A percentile compares a stretch with the other conserved stretches of the same genome.
Conservation (phyloP, 2,113 vertebrate species). For the Andinoacara biseriatus region DNA sequence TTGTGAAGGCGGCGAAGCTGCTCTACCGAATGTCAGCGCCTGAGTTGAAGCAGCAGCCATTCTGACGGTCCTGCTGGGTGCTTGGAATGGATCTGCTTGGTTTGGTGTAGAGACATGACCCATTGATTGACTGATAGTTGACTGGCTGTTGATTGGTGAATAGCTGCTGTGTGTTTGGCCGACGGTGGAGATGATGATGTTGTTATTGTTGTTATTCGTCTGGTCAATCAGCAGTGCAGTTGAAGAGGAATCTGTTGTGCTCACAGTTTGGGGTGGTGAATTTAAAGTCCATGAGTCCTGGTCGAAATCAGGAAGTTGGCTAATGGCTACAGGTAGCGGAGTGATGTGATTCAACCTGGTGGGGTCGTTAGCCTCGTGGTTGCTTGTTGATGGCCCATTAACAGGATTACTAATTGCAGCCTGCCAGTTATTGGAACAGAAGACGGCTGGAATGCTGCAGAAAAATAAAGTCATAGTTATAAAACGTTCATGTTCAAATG, state of each 20-base stretch:
- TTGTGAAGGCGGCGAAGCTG: not conserved
- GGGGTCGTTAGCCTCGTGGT: slow-evolving; percentile 20
- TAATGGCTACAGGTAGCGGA: not conserved
- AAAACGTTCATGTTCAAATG: not conserved
- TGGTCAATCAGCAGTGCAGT: not conserved
- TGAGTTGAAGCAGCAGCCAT: not conserved
- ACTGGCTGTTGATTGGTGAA: not conserved
- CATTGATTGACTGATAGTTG: not conserved
- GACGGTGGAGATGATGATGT: slow-evolving; percentile 8
- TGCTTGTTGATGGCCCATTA: slow-evolving; percentile 24
- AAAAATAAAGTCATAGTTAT: slow-evolving; percentile 21
- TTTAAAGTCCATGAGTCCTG: slow-evolving; percentile 55
- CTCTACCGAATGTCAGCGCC: not conserved
- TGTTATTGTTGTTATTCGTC: slow-evolving; percentile 62
- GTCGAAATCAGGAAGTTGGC: slow-evolving; percentile 60
- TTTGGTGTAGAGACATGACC: not conserved
- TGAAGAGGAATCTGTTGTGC: not conserved
- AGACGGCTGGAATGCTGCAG: slow-evolving; percentile 64
- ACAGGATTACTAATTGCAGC: slow-evolving; percentile 31
- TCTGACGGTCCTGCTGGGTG: not conserved
- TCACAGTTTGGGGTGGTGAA: not conserved
- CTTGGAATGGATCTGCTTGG: not conserved
- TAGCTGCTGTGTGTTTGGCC: not conserved
- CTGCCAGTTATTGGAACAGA: slow-evolving; percentile 76
- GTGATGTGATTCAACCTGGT: slow-evolving; percentile 17